phyloP scores from a whole-genome alignment of 2,888 invertebrate genomes.

The Saturnia japonica region DNA sequence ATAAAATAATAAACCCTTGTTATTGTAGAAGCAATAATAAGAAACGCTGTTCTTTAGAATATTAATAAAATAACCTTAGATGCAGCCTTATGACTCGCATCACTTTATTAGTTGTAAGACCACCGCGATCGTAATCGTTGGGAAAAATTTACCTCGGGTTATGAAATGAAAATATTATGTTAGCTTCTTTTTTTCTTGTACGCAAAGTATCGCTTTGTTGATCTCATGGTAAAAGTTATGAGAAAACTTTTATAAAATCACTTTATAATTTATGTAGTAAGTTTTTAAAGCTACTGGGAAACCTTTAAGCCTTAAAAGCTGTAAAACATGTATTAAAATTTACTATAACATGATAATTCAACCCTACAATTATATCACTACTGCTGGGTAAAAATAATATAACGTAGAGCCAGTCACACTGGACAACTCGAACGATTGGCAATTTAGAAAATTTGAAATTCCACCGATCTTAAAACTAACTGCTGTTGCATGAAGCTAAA shows the following conservation, averaged over 20 bases:
- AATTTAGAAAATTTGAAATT: background rate
- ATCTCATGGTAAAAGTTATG: background rate
- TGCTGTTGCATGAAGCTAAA: slow-evolving; percentile 40
- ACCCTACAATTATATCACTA: background rate
- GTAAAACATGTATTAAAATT: background rate
- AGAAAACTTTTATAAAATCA: background rate
- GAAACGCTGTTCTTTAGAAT: background rate
- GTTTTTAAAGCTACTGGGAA: background rate
- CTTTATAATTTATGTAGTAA: background rate
- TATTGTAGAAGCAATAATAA: background rate
- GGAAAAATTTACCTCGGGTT: slow-evolving; percentile 3
- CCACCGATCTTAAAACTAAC: background rate
- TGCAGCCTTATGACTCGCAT: background rate
- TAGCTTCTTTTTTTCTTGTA: background rate
- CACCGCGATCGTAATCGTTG: background rate
- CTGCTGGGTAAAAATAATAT: background rate
- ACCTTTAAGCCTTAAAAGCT: background rate
- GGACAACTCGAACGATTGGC: background rate
- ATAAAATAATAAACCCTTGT: background rate
- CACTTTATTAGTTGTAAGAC: background rate
- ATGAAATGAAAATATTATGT: slow-evolving; percentile 1
- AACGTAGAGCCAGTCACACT: background rate
- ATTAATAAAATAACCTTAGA: background rate
- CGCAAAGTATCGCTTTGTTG: background rate
- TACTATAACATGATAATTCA: background rate